A percentile compares a stretch with the other conserved stretches of the same genome.
These are phyloP conservation scores for Steinernema hermaphroditum DNA, from an alignment of 2,888 invertebrate genomes.

Conservation along the genomic window DNA sequence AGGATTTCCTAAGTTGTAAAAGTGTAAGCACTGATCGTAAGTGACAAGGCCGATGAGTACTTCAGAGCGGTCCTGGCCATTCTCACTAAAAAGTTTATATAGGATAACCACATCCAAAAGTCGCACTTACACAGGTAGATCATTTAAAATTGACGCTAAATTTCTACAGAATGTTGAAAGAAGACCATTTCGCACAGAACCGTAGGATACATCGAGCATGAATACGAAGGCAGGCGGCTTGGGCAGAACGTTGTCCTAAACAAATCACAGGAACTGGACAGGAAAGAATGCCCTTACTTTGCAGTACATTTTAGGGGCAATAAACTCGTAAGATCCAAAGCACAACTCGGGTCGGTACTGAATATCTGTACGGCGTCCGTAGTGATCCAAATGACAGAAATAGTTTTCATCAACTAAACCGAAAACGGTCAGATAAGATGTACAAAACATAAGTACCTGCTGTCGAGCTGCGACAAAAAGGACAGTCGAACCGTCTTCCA, in stretches of 20 bases:
- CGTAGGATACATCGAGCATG: conserved; percentile 95
- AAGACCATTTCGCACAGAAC: conserved; percentile 88
- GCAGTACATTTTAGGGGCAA: conserved; percentile 96
- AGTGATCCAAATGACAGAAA: conserved; percentile 90
- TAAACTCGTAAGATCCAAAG: conserved; percentile 91
- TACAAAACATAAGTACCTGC: conserved; percentile 74
- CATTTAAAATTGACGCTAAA: conserved; percentile 79
- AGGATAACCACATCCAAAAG: neutral
- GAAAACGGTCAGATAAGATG: conserved; percentile 55
- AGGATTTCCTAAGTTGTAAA: conserved; percentile 77
- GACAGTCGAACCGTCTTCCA: conserved; percentile 90
- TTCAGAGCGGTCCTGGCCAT: conserved; percentile 71
- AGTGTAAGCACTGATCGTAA: conserved; percentile 89
- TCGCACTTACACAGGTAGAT: conserved; percentile 81
- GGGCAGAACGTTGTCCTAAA: conserved; percentile 82
- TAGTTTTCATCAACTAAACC: conserved; percentile 71
- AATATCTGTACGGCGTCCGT: conserved; percentile 82
- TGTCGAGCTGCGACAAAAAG: conserved; percentile 90
- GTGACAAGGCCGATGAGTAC: conserved; percentile 94
- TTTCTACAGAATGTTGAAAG: conserved; percentile 84
- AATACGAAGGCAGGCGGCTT: conserved; percentile 93
- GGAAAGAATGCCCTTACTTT: conserved; percentile 70
- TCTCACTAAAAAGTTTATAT: conserved; percentile 67
- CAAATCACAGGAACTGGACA: neutral
- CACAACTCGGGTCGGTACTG: conserved; percentile 88